Evolutionary conservation across 1,140 invertebrate genomes (phyloP).

Genomic region (Stegodyphus dumicola): DNA sequence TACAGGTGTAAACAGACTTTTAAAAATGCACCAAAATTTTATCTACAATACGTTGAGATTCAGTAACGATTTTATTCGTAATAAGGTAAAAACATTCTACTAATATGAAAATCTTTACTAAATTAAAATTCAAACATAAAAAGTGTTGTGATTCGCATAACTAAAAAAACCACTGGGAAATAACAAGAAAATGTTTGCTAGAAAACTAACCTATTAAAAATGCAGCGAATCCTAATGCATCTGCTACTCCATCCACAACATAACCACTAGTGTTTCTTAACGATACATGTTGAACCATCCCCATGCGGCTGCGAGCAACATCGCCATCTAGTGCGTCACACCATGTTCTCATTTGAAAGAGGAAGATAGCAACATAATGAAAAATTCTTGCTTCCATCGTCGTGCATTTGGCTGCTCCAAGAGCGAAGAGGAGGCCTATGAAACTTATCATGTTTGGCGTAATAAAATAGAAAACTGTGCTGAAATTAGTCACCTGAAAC

Average conservation of each 20-base stretch:
- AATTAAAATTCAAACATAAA: too few species aligned
- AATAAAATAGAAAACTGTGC: slow-evolving; percentile 76
- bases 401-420: slow-evolving; percentile 77
- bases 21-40: too few species aligned
- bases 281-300: slow-evolving; percentile 72
- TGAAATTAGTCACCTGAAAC: slow-evolving; percentile 68
- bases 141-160: too few species aligned
- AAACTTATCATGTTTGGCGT: slow-evolving; percentile 83
- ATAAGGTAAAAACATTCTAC: too few species aligned
- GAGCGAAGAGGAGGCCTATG: slow-evolving; percentile 79
- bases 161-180: too few species aligned
- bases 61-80: too few species aligned
- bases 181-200: neutral
- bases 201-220: slow-evolving; percentile 66
- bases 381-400: slow-evolving; percentile 73
- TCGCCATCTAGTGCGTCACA: slow-evolving; percentile 83
- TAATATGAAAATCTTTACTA: too few species aligned
- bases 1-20: too few species aligned
- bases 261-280: slow-evolving; percentile 75
- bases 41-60: too few species aligned
- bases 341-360: slow-evolving; percentile 82
- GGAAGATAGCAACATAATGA: slow-evolving; percentile 76
- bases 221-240: slow-evolving; percentile 67
- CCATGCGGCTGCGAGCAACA: slow-evolving; percentile 74
- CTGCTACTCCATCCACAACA: slow-evolving; percentile 74